A percentile compares a stretch with the other conserved stretches of the same genome.
Conservation (phyloP, 2,113 vertebrate genomes). For the Sinocyclocheilus anshuiensis region DNA sequence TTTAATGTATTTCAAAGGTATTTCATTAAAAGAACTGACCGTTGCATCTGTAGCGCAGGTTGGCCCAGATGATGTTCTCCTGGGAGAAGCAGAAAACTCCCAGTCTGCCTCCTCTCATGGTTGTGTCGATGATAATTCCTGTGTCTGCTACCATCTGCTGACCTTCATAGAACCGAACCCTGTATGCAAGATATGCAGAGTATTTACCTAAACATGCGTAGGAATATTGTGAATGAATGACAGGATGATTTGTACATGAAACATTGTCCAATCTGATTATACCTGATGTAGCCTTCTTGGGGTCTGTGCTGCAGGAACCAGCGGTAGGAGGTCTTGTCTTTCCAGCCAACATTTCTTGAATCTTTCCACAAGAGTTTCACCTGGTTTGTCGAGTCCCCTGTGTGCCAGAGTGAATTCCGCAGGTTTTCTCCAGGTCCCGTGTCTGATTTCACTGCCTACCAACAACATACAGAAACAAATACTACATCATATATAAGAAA, state of each 20-base stretch:
- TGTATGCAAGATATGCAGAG: constrained; percentile 55
- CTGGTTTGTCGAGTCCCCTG: constrained; percentile 87
- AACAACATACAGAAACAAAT: background rate
- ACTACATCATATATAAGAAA: background rate
- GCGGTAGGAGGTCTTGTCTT: constrained; percentile 96
- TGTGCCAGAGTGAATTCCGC: constrained; percentile 95
- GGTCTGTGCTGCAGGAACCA: constrained; percentile 98
- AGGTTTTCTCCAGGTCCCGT: constrained; percentile 93
- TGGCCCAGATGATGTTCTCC: constrained; percentile 99
- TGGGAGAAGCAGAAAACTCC: constrained; percentile 99
- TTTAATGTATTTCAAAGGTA: background rate
- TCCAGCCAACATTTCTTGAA: constrained; percentile 92
- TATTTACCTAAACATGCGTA: background rate
- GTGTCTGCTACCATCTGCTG: constrained; percentile 91
- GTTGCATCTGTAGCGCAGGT: constrained; percentile 94
- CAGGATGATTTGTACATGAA: background rate
- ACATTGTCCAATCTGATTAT: background rate
- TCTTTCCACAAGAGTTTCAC: constrained; percentile 97
- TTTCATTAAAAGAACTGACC: constrained; percentile 72
- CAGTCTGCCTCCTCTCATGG: constrained; percentile 93
- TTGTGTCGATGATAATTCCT: constrained; percentile 88
- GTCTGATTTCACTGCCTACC: constrained; percentile 90
- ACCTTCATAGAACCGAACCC: constrained; percentile 93
- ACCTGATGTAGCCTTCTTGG: constrained; percentile 96
- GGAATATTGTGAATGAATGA: background rate